Evolutionary conservation across 2,888 invertebrate species (phyloP), one percentile per base, ranked within the genome.

Genomic region (Heliconius charithonia): DNA sequence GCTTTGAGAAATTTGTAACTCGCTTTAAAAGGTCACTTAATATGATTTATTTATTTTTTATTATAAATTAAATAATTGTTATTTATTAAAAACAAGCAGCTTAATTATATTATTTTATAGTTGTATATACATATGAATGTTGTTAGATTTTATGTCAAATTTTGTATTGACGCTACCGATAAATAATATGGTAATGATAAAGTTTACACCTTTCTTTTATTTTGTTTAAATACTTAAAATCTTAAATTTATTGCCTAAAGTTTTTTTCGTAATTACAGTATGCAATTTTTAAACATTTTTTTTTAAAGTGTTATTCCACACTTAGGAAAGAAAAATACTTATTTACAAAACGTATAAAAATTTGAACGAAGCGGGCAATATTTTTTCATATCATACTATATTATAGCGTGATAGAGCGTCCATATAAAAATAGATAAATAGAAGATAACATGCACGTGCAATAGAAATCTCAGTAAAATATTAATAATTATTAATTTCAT

Each of bases 1-100:
- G 80, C 79, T 77, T 32, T 74, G 27, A 63, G 37, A 29, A 75
- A 59, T 41, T 75, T 72, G 27, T 74, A 45, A 69, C 19, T 74
- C 37, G 45, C 45, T 79, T 32, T 79, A 65, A 71, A 65, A 69
- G 67, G 41, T 69, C 37, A 69, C 67, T 71, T 69, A 25, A 25
- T 27, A 45, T 13, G 25, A 3, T 6, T 22, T 56, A 16, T 4
- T n/a, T 19, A 7, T 72, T 72, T 56, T 71, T 29, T 51, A 56
- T 13, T 29, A 29, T 32, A n/a, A 71, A 13, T 22, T 29, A 37
- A 32, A 32, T 72, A 62, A 59, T 25, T 74, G 22, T 19, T 63
- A 63, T 63, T 74, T 63, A 74, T 74, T 74, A 37, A 62, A 32
- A 73, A 37, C 27, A 73, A 37, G 73, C 73, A 63, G 63, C 73